Evolutionary conservation across 2,113 vertebrate species (phyloP).

Genomic region (Nyctereutes procyonoides): DNA sequence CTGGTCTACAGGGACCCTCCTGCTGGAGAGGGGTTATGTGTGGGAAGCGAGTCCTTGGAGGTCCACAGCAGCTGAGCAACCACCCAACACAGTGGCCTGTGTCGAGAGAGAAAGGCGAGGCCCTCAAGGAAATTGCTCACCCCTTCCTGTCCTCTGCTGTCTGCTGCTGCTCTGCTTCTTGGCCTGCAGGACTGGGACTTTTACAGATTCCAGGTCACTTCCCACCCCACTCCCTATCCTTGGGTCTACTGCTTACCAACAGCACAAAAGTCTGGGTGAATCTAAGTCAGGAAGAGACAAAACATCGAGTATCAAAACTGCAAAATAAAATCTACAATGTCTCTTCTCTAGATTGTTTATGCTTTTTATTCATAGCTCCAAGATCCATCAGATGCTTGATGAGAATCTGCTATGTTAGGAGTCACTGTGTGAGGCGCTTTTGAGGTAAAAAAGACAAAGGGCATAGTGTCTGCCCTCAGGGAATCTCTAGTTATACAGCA

Average conservation of each 20-base stretch:
- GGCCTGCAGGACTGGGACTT: not conserved
- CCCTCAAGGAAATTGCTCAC: too few relatives aligned
- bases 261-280: not conserved
- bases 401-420: not conserved
- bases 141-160: too few relatives aligned
- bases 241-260: not conserved
- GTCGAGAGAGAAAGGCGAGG: not conserved
- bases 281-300: not conserved
- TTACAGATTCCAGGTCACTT: not conserved
- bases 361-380: not conserved
- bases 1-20: not conserved
- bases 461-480: not conserved
- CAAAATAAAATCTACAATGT: not conserved
- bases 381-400: not conserved
- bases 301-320: not conserved
- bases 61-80: not conserved
- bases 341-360: not conserved
- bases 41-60: not conserved
- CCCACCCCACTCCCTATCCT: fast-evolving
- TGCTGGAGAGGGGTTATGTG: not conserved
- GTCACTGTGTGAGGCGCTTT: not conserved
- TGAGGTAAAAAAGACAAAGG: not conserved
- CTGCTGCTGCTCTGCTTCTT: too few relatives aligned
- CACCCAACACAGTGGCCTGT: not conserved
- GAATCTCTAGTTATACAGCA: not conserved